Conservation (phyloP, 2,888 invertebrate genomes). For the Chaetogeoica ovagalla region DNA sequence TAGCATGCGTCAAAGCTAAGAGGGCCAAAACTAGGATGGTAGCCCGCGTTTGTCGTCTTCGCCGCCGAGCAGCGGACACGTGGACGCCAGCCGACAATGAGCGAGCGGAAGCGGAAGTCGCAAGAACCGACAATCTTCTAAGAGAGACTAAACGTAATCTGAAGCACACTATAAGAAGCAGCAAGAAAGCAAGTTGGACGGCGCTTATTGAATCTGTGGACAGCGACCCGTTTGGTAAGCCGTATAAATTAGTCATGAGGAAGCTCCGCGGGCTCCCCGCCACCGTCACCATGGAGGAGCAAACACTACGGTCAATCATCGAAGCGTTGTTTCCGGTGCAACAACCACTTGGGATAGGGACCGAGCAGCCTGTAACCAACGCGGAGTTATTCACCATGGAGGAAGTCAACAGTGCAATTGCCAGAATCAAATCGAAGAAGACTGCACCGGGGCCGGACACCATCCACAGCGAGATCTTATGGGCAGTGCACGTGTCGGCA, state of each 20-base stretch:
- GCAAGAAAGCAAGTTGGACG: not conserved
- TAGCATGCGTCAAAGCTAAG: not conserved
- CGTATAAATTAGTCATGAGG: not conserved
- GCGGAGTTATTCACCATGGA: not conserved
- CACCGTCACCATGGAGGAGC: not conserved
- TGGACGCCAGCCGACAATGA: too few relatives aligned
- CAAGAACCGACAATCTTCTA: not conserved
- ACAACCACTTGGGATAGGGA: too few relatives aligned
- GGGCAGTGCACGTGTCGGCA: not conserved
- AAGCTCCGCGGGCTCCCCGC: not conserved
- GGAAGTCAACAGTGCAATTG: not conserved
- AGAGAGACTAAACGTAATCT: not conserved
- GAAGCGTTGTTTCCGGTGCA: not conserved
- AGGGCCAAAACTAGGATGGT: not conserved
- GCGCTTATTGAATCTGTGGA: not conserved
- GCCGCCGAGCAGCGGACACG: not conserved
- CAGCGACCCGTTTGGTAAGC: not conserved
- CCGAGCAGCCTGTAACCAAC: fast-evolving
- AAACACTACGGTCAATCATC: not conserved
- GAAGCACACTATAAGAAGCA: not conserved
- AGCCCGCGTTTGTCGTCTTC: not conserved
- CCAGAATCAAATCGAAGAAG: not conserved
- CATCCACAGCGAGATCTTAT: not conserved
- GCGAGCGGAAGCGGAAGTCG: not conserved
- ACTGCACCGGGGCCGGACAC: not conserved